These are phyloP conservation scores for Epinotia bilunana DNA, from an alignment of 2,888 invertebrate species.

Conservation along the genomic window DNA sequence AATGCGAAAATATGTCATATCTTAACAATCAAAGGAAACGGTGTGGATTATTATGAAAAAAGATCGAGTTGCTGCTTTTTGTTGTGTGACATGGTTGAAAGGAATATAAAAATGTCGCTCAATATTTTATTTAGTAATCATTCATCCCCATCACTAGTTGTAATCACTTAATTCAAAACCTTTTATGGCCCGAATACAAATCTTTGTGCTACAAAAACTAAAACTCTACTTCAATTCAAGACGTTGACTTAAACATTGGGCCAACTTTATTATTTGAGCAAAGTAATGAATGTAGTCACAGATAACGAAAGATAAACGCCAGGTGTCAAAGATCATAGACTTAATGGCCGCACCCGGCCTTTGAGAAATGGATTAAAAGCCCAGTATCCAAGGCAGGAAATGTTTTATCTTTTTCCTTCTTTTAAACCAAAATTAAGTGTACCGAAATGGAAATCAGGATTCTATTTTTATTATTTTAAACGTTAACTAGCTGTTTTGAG, in stretches of 20 bases:
- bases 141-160: not conserved
- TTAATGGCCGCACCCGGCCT: conserved; percentile 41
- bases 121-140: not conserved
- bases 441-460: not conserved
- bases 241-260: conserved; percentile 2
- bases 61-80: too few species aligned
- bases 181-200: not conserved
- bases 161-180: not conserved
- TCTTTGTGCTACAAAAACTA: not conserved
- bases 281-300: conserved; percentile 29
- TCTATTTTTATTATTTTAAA: not conserved
- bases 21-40: not conserved
- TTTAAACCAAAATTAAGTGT: not conserved
- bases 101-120: not conserved
- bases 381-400: conserved; percentile 20
- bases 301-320: conserved; percentile 42
- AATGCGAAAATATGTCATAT: too few species aligned
- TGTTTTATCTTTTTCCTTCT: not conserved
- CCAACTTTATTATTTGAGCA: conserved; percentile 20
- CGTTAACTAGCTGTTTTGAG: not conserved
- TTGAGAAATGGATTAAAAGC: conserved; percentile 29
- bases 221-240: not conserved
- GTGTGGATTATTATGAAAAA: not conserved
- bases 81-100: too few species aligned
- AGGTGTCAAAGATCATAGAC: conserved; percentile 43